Evolutionary conservation across 1,140 invertebrate species (phyloP), one percentile per base, ranked within the genome.

Genomic region (Anagrus nilaparvatae): DNA sequence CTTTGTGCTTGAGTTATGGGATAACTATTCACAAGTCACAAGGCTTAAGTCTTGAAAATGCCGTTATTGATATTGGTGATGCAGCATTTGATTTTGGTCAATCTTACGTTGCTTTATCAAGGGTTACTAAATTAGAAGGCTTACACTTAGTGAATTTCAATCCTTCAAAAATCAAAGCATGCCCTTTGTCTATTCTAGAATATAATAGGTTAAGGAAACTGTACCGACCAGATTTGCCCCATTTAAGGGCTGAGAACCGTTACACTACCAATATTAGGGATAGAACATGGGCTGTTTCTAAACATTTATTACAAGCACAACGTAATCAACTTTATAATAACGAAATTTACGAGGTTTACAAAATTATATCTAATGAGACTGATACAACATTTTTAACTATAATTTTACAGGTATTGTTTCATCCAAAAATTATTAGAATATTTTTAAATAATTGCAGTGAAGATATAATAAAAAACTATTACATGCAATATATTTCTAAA

Each of bases 1-100:
- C 62, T 13, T 49, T 63, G 9, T 50, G 38, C 20, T 28, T 56
- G 4, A 60, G 59, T 33, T 64, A 61, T 53, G 59, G 51, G 10
- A 58, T 62, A 21, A 65, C 61, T 17, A 55, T 67, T 35, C 61
- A 66, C 40, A 66, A 63, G 49, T 55, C 54, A 49, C 61, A 66
- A 52, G 60, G 62, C 8, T 44, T 64, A n/a, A 62, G 55, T 43
- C 50, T 65, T 24, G 23, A 53, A 18, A 55, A 49, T 46, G 53
- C 48, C 19, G 25, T 61, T 8, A 42, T 61, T 9, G 53, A 61
- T 42, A 46, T 50, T 16, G 56, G 53, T 20, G 56, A 55, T 49
- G 44, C 38, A 19, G 40, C 61, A 28, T 63, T 65, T 39, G 47
- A 40, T 42, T 37, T 25, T 38, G 63, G 60, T 10, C 57, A 64